phyloP scores from a whole-genome alignment of 2,888 invertebrate species.

The Prenolepis imparis region DNA sequence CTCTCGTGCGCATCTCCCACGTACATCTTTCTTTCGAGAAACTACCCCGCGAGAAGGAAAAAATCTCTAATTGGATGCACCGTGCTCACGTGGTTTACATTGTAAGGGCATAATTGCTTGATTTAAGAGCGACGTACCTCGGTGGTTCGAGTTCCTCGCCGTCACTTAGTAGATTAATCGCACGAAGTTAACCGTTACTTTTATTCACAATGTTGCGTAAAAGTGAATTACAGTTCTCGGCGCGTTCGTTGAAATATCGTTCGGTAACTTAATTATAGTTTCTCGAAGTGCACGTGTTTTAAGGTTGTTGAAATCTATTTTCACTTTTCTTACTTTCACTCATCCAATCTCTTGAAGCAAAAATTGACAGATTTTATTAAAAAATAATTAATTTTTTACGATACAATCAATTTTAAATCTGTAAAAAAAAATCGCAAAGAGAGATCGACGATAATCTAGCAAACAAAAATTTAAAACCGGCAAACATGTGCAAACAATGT shows the following conservation, averaged over 20 bases:
- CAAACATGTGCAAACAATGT: background rate
- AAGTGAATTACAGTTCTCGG: constrained; percentile 38
- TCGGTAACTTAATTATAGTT: constrained; percentile 50
- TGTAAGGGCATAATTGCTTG: constrained; percentile 32
- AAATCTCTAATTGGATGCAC: background rate
- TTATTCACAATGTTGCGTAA: constrained; percentile 48
- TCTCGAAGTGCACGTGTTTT: constrained; percentile 19
- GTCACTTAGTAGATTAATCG: constrained; percentile 35
- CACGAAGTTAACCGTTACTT: constrained; percentile 14
- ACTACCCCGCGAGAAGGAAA: background rate
- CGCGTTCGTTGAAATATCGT: constrained; percentile 42
- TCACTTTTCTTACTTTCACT: constrained; percentile 45
- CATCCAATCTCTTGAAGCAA: background rate
- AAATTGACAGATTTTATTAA: constrained; percentile 27
- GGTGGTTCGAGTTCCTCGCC: constrained; percentile 23
- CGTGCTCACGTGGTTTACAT: constrained; percentile 21
- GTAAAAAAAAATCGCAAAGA: background rate
- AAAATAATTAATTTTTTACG: constrained; percentile 8
- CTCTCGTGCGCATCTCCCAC: background rate
- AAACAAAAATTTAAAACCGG: background rate
- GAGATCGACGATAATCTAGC: background rate
- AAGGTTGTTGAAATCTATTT: constrained; percentile 34
- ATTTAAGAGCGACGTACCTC: constrained; percentile 41
- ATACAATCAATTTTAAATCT: background rate
- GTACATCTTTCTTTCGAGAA: background rate